Conservation (phyloP, 2,113 vertebrate genomes). For the Cavia aperea region DNA sequence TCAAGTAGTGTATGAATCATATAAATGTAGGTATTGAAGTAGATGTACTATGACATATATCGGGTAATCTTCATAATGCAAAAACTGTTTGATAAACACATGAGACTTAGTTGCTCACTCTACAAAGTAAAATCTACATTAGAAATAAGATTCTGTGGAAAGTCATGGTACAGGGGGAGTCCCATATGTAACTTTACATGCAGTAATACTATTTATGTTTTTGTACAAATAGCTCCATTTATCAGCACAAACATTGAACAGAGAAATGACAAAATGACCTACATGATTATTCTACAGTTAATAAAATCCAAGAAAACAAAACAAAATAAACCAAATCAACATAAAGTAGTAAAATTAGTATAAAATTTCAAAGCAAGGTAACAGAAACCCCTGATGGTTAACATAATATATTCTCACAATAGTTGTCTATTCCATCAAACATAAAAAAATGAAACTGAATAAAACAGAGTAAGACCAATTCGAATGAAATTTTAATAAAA, state of each 20-base stretch:
- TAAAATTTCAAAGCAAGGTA: too few species aligned
- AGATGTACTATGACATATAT: background rate
- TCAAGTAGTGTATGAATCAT: background rate
- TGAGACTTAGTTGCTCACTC: background rate
- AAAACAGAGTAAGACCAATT: too few species aligned
- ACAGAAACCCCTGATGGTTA: too few species aligned
- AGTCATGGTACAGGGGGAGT: background rate
- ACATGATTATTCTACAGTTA: too few species aligned
- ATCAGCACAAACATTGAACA: too few species aligned
- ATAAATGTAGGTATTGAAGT: background rate
- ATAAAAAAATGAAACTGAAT: too few species aligned
- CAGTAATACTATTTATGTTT: background rate
- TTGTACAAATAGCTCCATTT: background rate
- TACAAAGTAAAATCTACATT: background rate
- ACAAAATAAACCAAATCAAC: too few species aligned
- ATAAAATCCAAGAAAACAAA: too few species aligned
- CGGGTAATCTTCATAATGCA: background rate
- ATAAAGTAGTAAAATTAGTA: too few species aligned
- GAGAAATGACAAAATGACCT: background rate
- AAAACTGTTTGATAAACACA: background rate
- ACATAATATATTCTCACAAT: too few species aligned
- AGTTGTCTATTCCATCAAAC: too few species aligned
- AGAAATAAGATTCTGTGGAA: background rate
- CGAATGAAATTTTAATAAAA: too few species aligned
- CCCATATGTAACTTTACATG: background rate